phyloP scores from a whole-genome alignment of 2,797 vertebrate genomes.

The Lacerta bilineata region DNA sequence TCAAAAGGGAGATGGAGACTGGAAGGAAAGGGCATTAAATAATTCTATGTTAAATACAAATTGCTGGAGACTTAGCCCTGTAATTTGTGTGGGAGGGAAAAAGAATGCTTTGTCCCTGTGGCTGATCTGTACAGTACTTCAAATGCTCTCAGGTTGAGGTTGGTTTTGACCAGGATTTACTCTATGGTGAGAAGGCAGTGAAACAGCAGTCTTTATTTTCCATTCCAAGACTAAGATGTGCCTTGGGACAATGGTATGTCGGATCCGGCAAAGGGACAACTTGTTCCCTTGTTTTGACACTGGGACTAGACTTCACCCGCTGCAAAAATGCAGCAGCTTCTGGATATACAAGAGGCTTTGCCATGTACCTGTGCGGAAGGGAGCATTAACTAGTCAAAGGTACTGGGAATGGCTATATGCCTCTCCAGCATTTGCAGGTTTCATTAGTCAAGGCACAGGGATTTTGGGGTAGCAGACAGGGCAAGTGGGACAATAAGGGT shows the following conservation, averaged over 20 bases:
- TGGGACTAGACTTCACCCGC: neutral
- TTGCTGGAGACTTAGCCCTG: neutral
- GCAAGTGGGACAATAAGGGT: neutral
- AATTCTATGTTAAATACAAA: constrained; percentile 7
- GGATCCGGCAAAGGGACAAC: neutral
- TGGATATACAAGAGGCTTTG: neutral
- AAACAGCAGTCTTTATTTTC: neutral
- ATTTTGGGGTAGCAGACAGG: neutral
- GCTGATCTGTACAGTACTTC: neutral
- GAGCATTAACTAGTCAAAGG: neutral
- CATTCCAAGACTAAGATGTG: neutral
- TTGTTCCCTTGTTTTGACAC: neutral
- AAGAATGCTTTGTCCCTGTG: neutral
- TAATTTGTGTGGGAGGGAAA: neutral
- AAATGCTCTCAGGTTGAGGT: neutral
- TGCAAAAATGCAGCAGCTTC: neutral
- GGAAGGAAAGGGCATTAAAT: neutral
- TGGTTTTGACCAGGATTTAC: neutral
- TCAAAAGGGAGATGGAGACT: neutral
- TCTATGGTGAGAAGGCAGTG: neutral
- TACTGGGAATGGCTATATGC: neutral
- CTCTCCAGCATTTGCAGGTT: neutral
- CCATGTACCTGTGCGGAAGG: neutral
- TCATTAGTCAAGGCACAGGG: neutral
- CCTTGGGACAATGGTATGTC: too few relatives aligned